Evolutionary conservation across 2,888 invertebrate genomes (phyloP).

Genomic region (Drosophila anomalata): DNA sequence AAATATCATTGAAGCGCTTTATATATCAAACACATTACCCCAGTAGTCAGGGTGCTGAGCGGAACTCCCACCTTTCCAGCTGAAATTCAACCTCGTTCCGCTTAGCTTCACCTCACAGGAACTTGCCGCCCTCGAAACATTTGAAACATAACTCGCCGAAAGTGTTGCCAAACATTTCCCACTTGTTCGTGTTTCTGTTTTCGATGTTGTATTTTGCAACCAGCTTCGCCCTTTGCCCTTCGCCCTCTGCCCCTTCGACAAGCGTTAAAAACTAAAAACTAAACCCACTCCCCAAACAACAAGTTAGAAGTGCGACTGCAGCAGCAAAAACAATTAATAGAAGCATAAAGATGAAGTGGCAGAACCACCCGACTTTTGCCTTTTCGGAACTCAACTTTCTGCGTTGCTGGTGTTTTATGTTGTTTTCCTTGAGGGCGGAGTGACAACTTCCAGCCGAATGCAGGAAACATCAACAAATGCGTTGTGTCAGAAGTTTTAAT

Average conservation of each 20-base stretch:
- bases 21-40: constrained; percentile 22
- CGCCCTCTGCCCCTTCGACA: constrained; percentile 19
- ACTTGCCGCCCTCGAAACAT: constrained; percentile 18
- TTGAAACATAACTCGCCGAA: constrained; percentile 46
- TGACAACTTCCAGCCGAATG: constrained; percentile 20
- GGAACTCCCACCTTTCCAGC: constrained; percentile 16
- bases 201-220: constrained; percentile 30
- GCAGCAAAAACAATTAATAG: constrained; percentile 64
- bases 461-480: constrained; percentile 44
- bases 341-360: constrained; percentile 45
- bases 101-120: constrained; percentile 18
- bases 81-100: constrained; percentile 32
- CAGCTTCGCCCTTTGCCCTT: neutral
- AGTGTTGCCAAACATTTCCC: constrained; percentile 48
- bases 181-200: constrained; percentile 43
- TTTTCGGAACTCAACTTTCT: constrained; percentile 21
- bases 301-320: constrained; percentile 51
- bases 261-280: constrained; percentile 44
- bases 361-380: constrained; percentile 41
- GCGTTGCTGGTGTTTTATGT: constrained; percentile 22
- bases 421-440: constrained; percentile 13
- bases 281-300: constrained; percentile 39
- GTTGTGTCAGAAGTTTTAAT: constrained; percentile 66
- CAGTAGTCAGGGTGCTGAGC: neutral
- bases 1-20: neutral